phyloP scores from a whole-genome alignment of 35 echinoderm and acorn worm genomes.

The Amphiura filiformis region DNA sequence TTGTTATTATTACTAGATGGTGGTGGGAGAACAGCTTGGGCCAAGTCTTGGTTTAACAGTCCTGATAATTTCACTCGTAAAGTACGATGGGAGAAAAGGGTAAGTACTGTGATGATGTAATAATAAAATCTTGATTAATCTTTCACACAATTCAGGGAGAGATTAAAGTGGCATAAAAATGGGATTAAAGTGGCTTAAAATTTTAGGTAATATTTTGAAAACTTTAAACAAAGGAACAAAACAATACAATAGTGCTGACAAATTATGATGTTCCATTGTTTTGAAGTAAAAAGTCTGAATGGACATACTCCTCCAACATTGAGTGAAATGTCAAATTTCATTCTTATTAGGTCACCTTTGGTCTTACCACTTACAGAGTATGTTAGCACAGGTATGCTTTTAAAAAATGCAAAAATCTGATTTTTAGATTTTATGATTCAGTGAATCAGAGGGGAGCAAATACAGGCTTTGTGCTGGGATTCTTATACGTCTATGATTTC shows the following conservation, averaged over 20 bases:
- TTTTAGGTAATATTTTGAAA: too few species aligned
- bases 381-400: too few species aligned
- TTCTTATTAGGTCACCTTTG: too few species aligned
- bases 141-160: neutral
- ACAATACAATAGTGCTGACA: neutral
- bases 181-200: neutral
- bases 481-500: too few species aligned
- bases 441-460: too few species aligned
- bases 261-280: neutral
- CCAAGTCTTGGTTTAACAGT: slow-evolving; percentile 96
- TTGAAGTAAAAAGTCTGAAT: neutral
- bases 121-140: neutral
- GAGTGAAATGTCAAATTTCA: too few species aligned
- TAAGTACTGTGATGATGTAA: too few species aligned
- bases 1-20: slow-evolving; percentile 53
- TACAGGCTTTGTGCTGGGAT: too few species aligned
- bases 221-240: neutral
- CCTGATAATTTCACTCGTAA: slow-evolving; percentile 58
- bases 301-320: too few species aligned
- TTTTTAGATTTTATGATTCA: too few species aligned
- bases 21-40: slow-evolving; percentile 78
- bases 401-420: too few species aligned
- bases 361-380: too few species aligned
- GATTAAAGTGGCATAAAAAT: neutral
- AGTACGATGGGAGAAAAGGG: slow-evolving; percentile 81